Conservation (phyloP, 2,113 vertebrate species). For the Rissa tridactyla region DNA sequence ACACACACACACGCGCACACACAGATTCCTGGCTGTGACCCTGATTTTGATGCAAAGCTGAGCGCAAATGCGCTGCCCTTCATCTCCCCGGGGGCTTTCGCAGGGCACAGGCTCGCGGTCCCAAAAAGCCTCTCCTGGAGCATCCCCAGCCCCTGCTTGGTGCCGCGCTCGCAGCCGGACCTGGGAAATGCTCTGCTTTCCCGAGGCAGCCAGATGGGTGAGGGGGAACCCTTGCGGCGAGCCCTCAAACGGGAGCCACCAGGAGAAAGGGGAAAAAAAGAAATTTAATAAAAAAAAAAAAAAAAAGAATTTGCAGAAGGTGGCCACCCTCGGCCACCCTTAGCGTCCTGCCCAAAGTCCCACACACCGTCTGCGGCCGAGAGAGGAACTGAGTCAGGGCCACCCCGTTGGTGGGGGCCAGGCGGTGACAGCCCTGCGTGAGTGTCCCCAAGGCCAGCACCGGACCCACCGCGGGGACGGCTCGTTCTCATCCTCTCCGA, state of each 20-base stretch:
- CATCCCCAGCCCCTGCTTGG: neutral
- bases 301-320: neutral
- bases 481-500: neutral
- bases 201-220: neutral
- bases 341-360: neutral
- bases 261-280: rapidly evolving
- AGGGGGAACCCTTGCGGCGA: neutral
- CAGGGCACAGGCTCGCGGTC: neutral
- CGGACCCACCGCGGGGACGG: rapidly evolving
- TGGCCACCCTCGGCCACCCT: neutral
- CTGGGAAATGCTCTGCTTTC: neutral
- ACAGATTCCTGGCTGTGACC: neutral
- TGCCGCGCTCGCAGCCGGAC: neutral
- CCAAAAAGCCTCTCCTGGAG: neutral
- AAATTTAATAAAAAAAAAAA: neutral
- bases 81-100: neutral
- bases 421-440: neutral
- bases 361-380: neutral
- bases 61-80: neutral
- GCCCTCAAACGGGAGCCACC: neutral
- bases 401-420: neutral
- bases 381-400: neutral
- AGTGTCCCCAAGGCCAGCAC: neutral
- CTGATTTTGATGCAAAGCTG: neutral
- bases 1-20: too few relatives aligned